Percentiles rank a stretch among this genome's conserved stretches.
phyloP scores from a whole-genome alignment of 2,797 vertebrate species.

The Acanthurus leucopareius region DNA sequence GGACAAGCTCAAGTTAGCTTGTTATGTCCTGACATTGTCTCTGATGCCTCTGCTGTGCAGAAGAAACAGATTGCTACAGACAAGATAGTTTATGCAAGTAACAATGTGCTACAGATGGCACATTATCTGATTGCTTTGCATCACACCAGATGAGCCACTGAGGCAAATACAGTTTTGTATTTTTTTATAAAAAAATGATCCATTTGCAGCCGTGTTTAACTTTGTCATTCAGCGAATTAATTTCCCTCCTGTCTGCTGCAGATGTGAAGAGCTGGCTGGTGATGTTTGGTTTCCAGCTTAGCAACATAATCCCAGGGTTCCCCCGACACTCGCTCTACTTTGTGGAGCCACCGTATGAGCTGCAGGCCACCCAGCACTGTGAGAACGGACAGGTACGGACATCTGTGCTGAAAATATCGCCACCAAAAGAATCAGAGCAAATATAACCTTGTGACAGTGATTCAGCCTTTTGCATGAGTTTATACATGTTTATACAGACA shows the following conservation, averaged over 20 bases:
- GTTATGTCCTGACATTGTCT: conserved; percentile 8
- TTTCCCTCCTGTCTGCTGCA: conserved; percentile 71
- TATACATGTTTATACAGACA: neutral
- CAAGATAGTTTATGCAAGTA: conserved; percentile 21
- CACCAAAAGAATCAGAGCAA: neutral
- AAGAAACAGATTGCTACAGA: conserved; percentile 26
- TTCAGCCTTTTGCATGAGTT: conserved; percentile 1
- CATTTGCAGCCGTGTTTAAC: conserved; percentile 48
- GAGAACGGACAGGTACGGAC: conserved; percentile 96
- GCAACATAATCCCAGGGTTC: conserved; percentile 99
- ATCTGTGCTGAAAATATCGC: neutral
- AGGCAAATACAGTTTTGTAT: conserved; percentile 18
- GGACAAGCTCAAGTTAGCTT: neutral
- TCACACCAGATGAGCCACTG: conserved; percentile 34
- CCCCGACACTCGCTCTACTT: conserved; percentile 97
- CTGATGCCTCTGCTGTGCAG: conserved; percentile 7
- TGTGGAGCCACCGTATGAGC: conserved; percentile 95
- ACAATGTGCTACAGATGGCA: conserved; percentile 34
- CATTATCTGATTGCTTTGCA: conserved; percentile 19
- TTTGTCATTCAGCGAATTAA: conserved; percentile 42
- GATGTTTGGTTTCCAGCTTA: conserved; percentile 99
- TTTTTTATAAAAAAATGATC: conserved; percentile 46
- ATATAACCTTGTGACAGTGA: neutral
- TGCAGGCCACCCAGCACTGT: conserved; percentile 95
- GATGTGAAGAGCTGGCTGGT: conserved; percentile 99